A percentile compares a stretch with the other conserved stretches of the same genome.
These are phyloP conservation scores for human DNA, from an alignment of 2,113 vertebrate species.

Conservation along the genomic window DNA sequence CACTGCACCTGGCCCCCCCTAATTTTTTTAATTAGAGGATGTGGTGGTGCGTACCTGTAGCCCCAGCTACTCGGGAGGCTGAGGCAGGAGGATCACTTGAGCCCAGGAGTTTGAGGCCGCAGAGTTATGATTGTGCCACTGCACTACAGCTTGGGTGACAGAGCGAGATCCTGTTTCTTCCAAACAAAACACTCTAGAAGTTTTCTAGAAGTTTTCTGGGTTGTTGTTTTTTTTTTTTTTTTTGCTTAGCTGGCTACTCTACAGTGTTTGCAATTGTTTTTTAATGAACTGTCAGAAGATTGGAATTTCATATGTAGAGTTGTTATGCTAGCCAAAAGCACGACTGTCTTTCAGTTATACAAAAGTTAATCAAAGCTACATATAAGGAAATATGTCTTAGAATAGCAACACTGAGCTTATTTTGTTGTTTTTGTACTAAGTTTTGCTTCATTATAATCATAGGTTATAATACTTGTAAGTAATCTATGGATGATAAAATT, in stretches of 20 bases:
- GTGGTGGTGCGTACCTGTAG: background rate
- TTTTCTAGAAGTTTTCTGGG: too few relatives aligned
- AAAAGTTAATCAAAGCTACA: constrained; percentile 8
- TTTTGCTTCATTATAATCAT: background rate
- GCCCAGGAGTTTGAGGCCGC: background rate
- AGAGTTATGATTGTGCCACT: background rate
- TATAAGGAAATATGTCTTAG: background rate
- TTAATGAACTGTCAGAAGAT: background rate
- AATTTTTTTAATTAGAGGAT: background rate
- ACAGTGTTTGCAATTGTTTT: background rate
- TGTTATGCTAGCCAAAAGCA: background rate
- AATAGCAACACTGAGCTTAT: background rate
- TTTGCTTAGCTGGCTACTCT: background rate
- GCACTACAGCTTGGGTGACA: background rate
- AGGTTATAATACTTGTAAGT: constrained; percentile 45
- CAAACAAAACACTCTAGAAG: too few relatives aligned
- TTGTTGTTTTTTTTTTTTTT: background rate
- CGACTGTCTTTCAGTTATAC: background rate
- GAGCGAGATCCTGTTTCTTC: background rate
- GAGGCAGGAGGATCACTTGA: background rate
- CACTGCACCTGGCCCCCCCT: too few relatives aligned
- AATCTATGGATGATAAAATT: background rate
- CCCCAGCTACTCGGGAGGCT: background rate
- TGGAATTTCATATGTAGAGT: constrained; percentile 37
- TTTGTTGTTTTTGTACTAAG: background rate